phyloP scores from a whole-genome alignment of 2,797 vertebrate genomes.

The Alectoris magna region DNA sequence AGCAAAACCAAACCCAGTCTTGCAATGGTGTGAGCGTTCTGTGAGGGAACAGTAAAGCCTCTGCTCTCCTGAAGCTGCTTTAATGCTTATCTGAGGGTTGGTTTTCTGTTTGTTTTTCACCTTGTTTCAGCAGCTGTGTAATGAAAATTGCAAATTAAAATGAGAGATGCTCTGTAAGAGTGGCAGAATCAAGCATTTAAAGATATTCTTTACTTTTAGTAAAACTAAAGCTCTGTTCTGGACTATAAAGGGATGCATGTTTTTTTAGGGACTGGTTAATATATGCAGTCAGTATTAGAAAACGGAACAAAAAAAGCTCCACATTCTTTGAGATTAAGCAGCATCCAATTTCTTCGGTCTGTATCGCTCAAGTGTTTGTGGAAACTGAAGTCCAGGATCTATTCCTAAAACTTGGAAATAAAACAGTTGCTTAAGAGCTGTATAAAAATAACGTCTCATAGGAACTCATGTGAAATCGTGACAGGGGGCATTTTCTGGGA shows the following conservation, averaged over 20 bases:
- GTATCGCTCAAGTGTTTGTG: background rate
- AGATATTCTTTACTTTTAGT: background rate
- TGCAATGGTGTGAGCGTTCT: background rate
- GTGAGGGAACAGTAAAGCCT: background rate
- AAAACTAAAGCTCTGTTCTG: background rate
- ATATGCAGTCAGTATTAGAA: slow-evolving; percentile 23
- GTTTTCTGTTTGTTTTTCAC: background rate
- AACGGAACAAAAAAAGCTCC: slow-evolving; percentile 15
- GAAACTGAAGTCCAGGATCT: background rate
- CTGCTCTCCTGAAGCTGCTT: background rate
- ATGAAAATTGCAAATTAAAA: background rate
- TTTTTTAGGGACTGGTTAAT: background rate
- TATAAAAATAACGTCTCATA: background rate
- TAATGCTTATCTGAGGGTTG: background rate
- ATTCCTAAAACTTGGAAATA: background rate
- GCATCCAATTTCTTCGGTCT: background rate
- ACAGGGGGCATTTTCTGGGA: background rate
- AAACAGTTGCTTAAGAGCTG: background rate
- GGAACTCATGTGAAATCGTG: background rate
- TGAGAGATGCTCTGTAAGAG: background rate
- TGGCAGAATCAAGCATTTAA: background rate
- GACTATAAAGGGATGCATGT: background rate
- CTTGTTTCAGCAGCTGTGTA: background rate
- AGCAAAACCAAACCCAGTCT: background rate
- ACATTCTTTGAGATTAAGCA: background rate